Base-by-base conservation (phyloP, 2,113 vertebrate genomes). In the Circaetus cinerascens region DNA sequence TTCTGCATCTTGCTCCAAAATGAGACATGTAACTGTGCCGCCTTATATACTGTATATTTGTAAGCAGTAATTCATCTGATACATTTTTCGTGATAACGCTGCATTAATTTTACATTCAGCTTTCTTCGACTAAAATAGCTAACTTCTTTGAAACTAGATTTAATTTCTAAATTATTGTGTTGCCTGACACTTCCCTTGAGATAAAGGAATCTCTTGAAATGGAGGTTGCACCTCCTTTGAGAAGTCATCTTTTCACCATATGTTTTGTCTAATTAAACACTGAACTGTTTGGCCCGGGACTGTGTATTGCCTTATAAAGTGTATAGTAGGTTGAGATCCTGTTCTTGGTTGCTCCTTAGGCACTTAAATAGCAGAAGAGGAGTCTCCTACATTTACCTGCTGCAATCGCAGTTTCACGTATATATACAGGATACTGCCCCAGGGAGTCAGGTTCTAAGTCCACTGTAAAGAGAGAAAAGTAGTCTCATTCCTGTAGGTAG, bases 181-280 rank as follows among this genome's bases (percentile, higher is more conserved):
- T 89, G 18, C 27, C 15, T 88, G 29, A 11, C 25, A 11, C 22
- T 46, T 77, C 10, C 15, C 23, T 64, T 84, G 55, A 55, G 45
- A 15, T 77, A 75, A 84, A 86, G 15, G 23, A 77, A 34, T 50
- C 12, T 66, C 32, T 68, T 69, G 30, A 79, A 77, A 29, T 55
- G 45, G 18, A 71, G 21, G 30, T 36, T 50, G 27, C 19, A 12
- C 62, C 23, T 80, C 10, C 4, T 60, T 18, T 46, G 29, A 69
- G 19, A 48, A 88, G 34, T 46, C 1, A 15, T 59, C 72, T 32
- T 75, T 30, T 23, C 10, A 34, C 7, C 0, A 0, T 66, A 1
- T 32, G 1, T 68, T 85, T 84, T 86, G 11, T 88, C 11, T 83
- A 41, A 53, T 77, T 55, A 66, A 72, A 32, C 5, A 46, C 16